These are phyloP conservation scores for Megalurothrips usitatus DNA, from an alignment of 2,888 invertebrate species.

Conservation along the genomic window DNA sequence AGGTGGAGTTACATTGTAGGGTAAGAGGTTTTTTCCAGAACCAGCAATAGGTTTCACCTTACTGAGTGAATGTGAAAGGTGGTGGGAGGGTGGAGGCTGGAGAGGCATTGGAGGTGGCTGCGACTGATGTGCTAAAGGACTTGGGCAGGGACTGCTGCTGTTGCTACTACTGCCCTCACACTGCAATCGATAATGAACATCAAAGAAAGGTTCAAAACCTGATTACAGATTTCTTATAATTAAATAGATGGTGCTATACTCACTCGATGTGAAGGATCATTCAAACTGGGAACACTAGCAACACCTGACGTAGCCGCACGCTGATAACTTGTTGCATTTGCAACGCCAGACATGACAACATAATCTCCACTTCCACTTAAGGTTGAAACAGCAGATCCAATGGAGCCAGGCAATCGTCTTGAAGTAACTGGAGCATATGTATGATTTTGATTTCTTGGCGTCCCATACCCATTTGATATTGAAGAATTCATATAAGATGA, in stretches of 20 bases:
- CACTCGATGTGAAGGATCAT: conserved; percentile 6
- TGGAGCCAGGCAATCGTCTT: background rate
- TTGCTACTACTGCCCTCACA: background rate
- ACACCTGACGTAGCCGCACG: conserved; percentile 37
- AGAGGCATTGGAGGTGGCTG: conserved; percentile 37
- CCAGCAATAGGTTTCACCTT: conserved; percentile 41
- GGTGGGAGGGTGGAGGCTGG: conserved; percentile 53
- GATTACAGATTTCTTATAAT: background rate
- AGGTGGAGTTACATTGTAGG: conserved; percentile 84
- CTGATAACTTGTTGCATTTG: conserved; percentile 39
- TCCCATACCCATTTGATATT: background rate
- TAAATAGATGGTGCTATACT: background rate
- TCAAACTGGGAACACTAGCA: conserved; percentile 34
- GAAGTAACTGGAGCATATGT: background rate
- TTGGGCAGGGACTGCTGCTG: background rate
- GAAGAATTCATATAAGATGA: conserved; percentile 4
- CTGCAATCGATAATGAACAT: background rate
- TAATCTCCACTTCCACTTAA: conserved; percentile 35
- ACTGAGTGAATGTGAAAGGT: conserved; percentile 51
- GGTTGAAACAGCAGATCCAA: background rate
- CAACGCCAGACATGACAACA: conserved; percentile 34
- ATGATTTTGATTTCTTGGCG: background rate
- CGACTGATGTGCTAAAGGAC: background rate
- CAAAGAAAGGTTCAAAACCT: background rate
- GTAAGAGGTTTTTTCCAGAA: conserved; percentile 65